Evolutionary conservation across 2,113 vertebrate species (phyloP).

Genomic region (Bubalus kerabau): DNA sequence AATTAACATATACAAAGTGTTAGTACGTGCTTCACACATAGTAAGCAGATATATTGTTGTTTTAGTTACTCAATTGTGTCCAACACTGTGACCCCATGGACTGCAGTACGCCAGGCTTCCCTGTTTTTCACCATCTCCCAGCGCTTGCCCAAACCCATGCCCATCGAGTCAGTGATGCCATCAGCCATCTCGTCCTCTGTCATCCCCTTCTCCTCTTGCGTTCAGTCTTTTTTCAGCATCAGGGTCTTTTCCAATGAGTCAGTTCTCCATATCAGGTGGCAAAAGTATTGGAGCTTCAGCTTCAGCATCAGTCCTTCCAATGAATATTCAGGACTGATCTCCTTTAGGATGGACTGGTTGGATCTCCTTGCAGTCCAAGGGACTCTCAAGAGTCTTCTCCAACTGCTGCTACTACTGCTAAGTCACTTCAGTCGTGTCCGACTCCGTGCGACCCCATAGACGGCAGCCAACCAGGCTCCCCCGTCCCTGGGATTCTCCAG

Average conservation of each 20-base stretch:
- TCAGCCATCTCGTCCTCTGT: not conserved
- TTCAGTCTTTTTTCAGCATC: not conserved
- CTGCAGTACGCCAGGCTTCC: not conserved
- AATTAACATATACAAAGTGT: not conserved
- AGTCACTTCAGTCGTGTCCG: too few species aligned
- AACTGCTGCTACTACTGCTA: too few species aligned
- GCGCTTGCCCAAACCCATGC: not conserved
- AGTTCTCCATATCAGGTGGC: not conserved
- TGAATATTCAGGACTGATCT: not conserved
- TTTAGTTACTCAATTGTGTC: not conserved
- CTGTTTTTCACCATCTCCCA: not conserved
- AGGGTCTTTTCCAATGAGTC: not conserved
- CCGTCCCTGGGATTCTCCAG: too few species aligned
- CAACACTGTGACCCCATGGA: not conserved
- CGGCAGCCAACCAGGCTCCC: too few species aligned
- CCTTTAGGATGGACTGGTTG: too few species aligned
- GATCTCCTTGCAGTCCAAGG: too few species aligned
- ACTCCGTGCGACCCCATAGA: too few species aligned
- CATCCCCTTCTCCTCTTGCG: not conserved
- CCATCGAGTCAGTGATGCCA: not conserved
- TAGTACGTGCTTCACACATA: rapidly evolving
- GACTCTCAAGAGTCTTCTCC: too few species aligned
- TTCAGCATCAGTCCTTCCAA: not conserved
- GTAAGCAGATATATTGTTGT: not conserved
- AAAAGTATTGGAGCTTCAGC: not conserved